Conservation (phyloP, 2,797 vertebrate species). For the Sternotherus odoratus region DNA sequence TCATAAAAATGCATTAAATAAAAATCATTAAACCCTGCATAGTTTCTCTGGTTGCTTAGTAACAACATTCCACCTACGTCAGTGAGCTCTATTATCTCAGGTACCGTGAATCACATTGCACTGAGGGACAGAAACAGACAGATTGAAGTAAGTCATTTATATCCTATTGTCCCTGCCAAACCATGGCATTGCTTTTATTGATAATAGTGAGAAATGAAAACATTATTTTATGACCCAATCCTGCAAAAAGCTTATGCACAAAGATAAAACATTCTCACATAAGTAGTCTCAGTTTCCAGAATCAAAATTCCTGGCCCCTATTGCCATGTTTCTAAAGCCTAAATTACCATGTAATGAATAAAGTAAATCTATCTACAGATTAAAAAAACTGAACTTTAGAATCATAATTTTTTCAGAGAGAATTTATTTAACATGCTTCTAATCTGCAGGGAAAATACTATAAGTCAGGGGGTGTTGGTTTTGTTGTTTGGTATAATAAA, state of each 20-base stretch:
- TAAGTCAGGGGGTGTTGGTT: neutral
- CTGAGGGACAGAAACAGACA: slow-evolving; percentile 79
- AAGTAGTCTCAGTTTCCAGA: neutral
- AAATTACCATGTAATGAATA: neutral
- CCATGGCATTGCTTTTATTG: slow-evolving; percentile 58
- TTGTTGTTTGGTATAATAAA: fast-evolving
- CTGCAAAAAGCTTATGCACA: neutral
- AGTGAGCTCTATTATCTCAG: slow-evolving; percentile 84
- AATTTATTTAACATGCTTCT: neutral
- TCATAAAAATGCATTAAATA: slow-evolving; percentile 81
- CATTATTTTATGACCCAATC: neutral
- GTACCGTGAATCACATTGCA: slow-evolving; percentile 82
- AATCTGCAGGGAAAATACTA: neutral
- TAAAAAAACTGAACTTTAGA: too few species aligned
- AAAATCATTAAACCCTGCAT: slow-evolving; percentile 78
- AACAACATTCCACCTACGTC: slow-evolving; percentile 83
- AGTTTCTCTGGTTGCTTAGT: slow-evolving; percentile 88
- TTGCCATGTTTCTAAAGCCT: neutral
- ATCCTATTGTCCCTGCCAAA: slow-evolving; percentile 65
- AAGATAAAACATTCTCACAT: neutral
- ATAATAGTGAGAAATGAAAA: slow-evolving; percentile 70
- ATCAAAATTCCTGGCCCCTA: neutral
- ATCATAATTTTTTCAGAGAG: neutral
- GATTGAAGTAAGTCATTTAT: slow-evolving; percentile 74
- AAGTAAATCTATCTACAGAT: neutral